Percentiles rank a stretch among this genome's conserved stretches.
These are phyloP conservation scores for Pterocles gutturalis DNA, from an alignment of 2,113 vertebrate species.

Conservation along the genomic window DNA sequence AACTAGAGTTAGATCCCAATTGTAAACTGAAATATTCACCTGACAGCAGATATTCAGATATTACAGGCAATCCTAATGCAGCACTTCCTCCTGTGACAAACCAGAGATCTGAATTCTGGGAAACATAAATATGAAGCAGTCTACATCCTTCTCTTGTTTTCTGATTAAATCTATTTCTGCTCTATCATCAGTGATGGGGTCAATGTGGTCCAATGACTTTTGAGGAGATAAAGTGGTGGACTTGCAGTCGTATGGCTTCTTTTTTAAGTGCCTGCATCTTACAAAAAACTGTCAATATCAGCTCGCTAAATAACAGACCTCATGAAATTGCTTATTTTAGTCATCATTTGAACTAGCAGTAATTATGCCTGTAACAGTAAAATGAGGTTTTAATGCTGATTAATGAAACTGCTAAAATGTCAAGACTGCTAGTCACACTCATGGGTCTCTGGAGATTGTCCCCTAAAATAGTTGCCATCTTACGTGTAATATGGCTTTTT, in stretches of 20 bases:
- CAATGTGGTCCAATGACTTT: not conserved
- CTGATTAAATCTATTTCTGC: conserved; percentile 36
- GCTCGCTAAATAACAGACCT: not conserved
- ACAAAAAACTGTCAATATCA: not conserved
- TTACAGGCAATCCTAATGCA: not conserved
- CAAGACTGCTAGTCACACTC: conserved; percentile 8
- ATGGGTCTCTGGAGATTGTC: not conserved
- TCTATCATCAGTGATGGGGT: not conserved
- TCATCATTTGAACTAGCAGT: not conserved
- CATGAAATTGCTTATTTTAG: not conserved
- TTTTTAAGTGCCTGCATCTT: not conserved
- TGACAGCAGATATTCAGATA: not conserved
- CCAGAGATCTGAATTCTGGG: not conserved
- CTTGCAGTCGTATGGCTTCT: not conserved
- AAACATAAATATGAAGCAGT: not conserved
- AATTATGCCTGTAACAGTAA: conserved; percentile 38
- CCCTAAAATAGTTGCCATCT: conserved; percentile 3
- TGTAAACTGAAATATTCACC: not conserved
- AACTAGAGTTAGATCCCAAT: not conserved
- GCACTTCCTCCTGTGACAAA: not conserved
- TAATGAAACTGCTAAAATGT: conserved; percentile 50
- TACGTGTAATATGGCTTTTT: conserved; percentile 13
- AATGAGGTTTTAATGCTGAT: conserved; percentile 58
- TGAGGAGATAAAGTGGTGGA: not conserved
- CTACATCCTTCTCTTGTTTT: not conserved